Percentiles rank a stretch among this genome's conserved stretches.
Conservation (phyloP, 2,797 vertebrate species). For the Muscicapa striata region DNA sequence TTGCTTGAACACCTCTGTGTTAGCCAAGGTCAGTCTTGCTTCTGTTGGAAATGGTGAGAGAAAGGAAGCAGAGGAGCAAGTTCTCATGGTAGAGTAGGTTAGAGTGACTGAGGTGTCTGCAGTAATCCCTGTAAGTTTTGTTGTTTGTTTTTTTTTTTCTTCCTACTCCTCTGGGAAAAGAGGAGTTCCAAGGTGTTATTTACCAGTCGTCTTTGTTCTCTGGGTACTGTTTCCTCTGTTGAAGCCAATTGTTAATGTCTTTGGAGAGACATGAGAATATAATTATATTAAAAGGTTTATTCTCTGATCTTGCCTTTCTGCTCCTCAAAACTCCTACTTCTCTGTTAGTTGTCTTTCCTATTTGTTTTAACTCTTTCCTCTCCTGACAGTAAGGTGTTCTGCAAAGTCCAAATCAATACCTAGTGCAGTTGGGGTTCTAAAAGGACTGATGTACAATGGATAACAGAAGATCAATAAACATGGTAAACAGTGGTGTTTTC, state of each 20-base stretch:
- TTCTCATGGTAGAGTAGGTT: not conserved
- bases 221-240: not conserved
- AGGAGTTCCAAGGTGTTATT: not conserved
- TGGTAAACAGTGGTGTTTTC: not conserved
- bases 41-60: not conserved
- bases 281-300: not conserved
- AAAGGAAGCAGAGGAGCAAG: not conserved
- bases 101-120: not conserved
- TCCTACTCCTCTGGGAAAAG: not conserved
- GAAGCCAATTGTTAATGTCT: not conserved
- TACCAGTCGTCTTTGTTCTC: not conserved
- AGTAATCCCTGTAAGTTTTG: not conserved
- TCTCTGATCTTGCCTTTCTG: not conserved
- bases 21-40: not conserved
- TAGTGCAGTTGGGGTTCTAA: not conserved
- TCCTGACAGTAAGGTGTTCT: not conserved
- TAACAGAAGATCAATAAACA: constrained; percentile 23
- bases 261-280: not conserved
- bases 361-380: not conserved
- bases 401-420: not conserved
- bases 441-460: not conserved
- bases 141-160: not conserved
- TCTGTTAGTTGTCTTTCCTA: not conserved
- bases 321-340: not conserved
- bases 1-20: not conserved